A percentile compares a stretch with the other conserved stretches of the same genome.
phyloP scores from a whole-genome alignment of 2,797 vertebrate genomes.

The Rhinophrynus dorsalis region DNA sequence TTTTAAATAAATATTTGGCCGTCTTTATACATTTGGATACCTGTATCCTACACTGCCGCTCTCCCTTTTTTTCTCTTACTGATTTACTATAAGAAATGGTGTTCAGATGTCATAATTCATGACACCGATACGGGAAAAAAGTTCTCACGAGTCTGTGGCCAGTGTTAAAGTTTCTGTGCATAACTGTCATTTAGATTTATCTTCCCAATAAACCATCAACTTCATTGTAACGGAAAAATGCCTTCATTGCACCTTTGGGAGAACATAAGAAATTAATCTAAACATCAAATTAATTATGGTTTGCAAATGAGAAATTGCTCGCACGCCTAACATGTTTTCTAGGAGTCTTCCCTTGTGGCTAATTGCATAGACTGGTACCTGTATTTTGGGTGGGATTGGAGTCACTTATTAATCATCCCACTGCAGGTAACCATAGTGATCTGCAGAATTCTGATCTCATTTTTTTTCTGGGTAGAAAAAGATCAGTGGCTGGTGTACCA shows the following conservation, averaged over 20 bases:
- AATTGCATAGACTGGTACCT: constrained; percentile 35
- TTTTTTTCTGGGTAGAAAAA: not conserved
- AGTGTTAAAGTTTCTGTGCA: constrained; percentile 67
- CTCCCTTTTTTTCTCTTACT: too few species aligned
- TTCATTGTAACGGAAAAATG: constrained; percentile 72
- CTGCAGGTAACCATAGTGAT: not conserved
- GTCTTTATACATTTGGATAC: too few species aligned
- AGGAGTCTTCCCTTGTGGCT: constrained; percentile 38
- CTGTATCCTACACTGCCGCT: too few species aligned
- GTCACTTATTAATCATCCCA: constrained; percentile 35
- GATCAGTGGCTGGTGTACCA: not conserved
- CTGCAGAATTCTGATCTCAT: not conserved
- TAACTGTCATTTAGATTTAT: constrained; percentile 73
- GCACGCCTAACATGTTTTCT: constrained; percentile 58
- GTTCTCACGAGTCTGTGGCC: constrained; percentile 53
- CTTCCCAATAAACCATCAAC: constrained; percentile 72
- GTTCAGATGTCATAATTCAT: too few species aligned
- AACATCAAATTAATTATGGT: constrained; percentile 74
- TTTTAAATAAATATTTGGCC: too few species aligned
- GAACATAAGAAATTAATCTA: constrained; percentile 73
- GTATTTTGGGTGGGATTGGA: constrained; percentile 33
- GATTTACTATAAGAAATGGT: too few species aligned
- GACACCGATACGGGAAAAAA: too few species aligned
- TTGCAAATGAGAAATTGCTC: constrained; percentile 69
- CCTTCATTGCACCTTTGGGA: constrained; percentile 72